These are phyloP conservation scores for Percina caprodes DNA, from an alignment of 2,113 vertebrate genomes.

Conservation along the genomic window DNA sequence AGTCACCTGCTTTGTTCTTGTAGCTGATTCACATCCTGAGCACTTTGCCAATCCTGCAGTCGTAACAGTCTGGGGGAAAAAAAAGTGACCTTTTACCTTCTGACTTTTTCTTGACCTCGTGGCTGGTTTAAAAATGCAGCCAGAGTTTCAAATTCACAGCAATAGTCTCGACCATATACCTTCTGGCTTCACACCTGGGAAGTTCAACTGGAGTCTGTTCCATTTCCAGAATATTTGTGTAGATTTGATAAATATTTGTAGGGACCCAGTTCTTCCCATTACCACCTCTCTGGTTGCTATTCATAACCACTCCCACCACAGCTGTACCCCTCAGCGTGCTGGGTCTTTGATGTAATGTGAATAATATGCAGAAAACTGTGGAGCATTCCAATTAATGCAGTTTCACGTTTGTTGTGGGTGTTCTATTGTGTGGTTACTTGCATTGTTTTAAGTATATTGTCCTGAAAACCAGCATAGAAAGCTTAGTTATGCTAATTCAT, in stretches of 20 bases:
- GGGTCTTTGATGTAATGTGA: constrained; percentile 76
- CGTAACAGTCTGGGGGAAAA: not conserved
- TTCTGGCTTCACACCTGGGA: constrained; percentile 60
- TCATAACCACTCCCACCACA: constrained; percentile 66
- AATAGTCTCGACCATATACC: constrained; percentile 68
- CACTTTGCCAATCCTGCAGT: constrained; percentile 56
- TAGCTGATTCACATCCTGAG: constrained; percentile 58
- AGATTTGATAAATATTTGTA: constrained; percentile 67
- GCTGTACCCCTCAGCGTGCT: constrained; percentile 63
- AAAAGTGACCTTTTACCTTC: constrained; percentile 65
- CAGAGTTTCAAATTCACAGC: constrained; percentile 70
- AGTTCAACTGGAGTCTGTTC: constrained; percentile 60
- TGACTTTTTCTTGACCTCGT: constrained; percentile 53
- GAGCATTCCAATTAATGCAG: constrained; percentile 75
- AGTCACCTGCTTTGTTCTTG: constrained; percentile 59
- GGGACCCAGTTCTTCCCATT: constrained; percentile 59
- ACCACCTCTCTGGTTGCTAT: constrained; percentile 68
- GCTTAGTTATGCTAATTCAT: constrained; percentile 69
- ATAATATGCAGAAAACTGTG: constrained; percentile 74
- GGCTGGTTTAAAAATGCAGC: constrained; percentile 42
- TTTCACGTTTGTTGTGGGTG: constrained; percentile 72
- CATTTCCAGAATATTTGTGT: constrained; percentile 58
- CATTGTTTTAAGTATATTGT: constrained; percentile 69
- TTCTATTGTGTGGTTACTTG: constrained; percentile 74
- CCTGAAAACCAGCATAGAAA: constrained; percentile 76